A percentile compares a stretch with the other conserved stretches of the same genome.
phyloP scores from a whole-genome alignment of 2,113 vertebrate genomes.

The Uria lomvia region DNA sequence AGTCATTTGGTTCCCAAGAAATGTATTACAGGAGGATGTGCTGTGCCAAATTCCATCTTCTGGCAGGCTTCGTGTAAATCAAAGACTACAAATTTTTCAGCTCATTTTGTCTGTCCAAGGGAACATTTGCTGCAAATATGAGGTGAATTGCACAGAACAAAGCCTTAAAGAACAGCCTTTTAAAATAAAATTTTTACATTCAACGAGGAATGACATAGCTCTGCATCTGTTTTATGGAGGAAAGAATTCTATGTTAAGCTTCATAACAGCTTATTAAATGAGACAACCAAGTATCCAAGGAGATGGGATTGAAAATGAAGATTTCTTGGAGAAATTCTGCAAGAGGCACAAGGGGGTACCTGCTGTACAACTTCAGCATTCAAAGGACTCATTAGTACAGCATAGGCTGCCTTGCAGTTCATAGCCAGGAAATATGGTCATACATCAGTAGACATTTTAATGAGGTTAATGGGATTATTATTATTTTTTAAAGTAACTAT shows the following conservation, averaged over 20 bases:
- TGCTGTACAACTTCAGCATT: not conserved
- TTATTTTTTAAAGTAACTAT: conserved; percentile 12
- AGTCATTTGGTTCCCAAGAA: not conserved
- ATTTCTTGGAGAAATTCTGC: not conserved
- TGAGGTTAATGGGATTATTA: conserved; percentile 39
- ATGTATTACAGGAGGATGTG: not conserved
- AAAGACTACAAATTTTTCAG: not conserved
- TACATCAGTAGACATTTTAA: conserved; percentile 4
- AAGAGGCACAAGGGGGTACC: not conserved
- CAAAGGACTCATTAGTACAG: not conserved
- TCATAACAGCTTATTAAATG: conserved; percentile 15
- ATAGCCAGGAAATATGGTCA: not conserved
- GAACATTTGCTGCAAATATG: not conserved
- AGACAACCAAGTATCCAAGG: conserved; percentile 4
- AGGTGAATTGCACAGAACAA: not conserved
- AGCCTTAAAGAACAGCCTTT: not conserved
- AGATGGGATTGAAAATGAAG: not conserved
- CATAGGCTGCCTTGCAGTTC: not conserved
- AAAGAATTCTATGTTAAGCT: not conserved
- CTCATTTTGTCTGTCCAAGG: not conserved
- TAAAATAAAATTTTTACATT: not conserved
- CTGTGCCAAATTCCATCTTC: not conserved
- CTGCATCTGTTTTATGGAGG: not conserved
- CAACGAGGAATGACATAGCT: not conserved
- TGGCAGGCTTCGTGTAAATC: not conserved